Evolutionary conservation across 2,888 invertebrate genomes (phyloP).

Genomic region (Leptarthrus brevirostris): DNA sequence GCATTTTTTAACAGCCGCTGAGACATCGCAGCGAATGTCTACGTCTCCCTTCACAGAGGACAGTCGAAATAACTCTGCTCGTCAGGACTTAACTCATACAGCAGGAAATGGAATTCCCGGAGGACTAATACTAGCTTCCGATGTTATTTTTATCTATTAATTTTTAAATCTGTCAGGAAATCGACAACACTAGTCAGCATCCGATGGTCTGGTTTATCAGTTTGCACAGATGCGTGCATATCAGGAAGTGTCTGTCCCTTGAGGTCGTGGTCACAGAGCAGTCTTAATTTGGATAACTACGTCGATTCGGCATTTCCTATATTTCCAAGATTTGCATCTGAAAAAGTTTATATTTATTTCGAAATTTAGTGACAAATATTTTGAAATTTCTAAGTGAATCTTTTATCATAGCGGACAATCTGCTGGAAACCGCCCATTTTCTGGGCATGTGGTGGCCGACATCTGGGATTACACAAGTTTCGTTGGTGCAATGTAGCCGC

Average conservation of each 20-base stretch:
- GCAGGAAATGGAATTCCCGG: slow-evolving; percentile 22
- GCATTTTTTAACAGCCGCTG: slow-evolving; percentile 37
- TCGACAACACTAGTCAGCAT: no score
- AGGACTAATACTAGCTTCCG: slow-evolving; percentile 33
- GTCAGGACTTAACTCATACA: background rate
- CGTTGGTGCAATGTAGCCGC: background rate
- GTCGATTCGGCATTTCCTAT: no score
- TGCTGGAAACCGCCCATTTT: slow-evolving; percentile 26
- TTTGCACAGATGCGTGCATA: background rate
- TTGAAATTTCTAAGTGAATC: background rate
- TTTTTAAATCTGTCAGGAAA: slow-evolving; percentile 18
- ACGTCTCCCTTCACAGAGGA: background rate
- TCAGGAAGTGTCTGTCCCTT: slow-evolving; percentile 3
- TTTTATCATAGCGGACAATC: background rate
- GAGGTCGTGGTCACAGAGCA: no score
- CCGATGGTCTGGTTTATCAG: slow-evolving; percentile 4
- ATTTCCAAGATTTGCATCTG: no score
- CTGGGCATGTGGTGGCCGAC: background rate
- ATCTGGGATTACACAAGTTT: slow-evolving; percentile 25
- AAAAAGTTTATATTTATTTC: no score
- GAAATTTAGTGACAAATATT: background rate
- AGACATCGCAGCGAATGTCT: slow-evolving; percentile 21
- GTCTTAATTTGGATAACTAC: no score
- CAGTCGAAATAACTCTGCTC: background rate
- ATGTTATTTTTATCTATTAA: slow-evolving; percentile 12